Evolutionary conservation across 2,113 vertebrate species (phyloP).

Genomic region (Mus spicilegus): DNA sequence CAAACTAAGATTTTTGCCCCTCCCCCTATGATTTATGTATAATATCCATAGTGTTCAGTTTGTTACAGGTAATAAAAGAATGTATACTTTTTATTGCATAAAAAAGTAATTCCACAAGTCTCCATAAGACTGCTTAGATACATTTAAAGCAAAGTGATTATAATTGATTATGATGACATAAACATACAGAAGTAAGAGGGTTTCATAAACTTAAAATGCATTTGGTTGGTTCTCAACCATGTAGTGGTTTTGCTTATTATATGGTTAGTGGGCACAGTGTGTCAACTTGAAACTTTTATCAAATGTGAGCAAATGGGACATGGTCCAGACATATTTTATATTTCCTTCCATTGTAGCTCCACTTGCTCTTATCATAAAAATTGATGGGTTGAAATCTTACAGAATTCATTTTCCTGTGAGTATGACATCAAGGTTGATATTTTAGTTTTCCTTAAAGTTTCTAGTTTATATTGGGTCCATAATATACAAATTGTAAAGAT

Average conservation of each 20-base stretch:
- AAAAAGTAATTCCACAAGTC: conserved; percentile 40
- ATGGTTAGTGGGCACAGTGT: not conserved
- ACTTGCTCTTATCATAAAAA: conserved; percentile 56
- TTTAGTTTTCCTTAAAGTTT: conserved; percentile 47
- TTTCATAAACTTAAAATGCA: conserved; percentile 48
- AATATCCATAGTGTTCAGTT: conserved; percentile 44
- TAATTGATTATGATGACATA: not conserved
- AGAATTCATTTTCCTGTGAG: not conserved
- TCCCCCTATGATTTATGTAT: conserved; percentile 21
- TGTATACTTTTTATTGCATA: conserved; percentile 41
- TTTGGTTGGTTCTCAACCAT: conserved; percentile 29
- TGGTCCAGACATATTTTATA: not conserved
- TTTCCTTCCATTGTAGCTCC: conserved; percentile 20
- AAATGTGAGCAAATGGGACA: not conserved
- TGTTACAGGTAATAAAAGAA: conserved; percentile 37
- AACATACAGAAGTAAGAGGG: conserved; percentile 43
- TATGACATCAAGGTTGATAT: not conserved
- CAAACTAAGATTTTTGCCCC: conserved; percentile 31
- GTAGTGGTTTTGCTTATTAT: conserved; percentile 24
- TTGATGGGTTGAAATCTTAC: conserved; percentile 18
- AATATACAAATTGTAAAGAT: conserved; percentile 11
- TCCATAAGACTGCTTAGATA: not conserved
- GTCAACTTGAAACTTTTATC: conserved; percentile 7
- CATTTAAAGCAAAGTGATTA: conserved; percentile 58
- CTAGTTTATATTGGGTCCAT: not conserved